Percentiles rank a stretch among this genome's conserved stretches.
These are phyloP conservation scores for Trichosurus vulpecula DNA, from an alignment of 2,797 vertebrate species.

Conservation along the genomic window DNA sequence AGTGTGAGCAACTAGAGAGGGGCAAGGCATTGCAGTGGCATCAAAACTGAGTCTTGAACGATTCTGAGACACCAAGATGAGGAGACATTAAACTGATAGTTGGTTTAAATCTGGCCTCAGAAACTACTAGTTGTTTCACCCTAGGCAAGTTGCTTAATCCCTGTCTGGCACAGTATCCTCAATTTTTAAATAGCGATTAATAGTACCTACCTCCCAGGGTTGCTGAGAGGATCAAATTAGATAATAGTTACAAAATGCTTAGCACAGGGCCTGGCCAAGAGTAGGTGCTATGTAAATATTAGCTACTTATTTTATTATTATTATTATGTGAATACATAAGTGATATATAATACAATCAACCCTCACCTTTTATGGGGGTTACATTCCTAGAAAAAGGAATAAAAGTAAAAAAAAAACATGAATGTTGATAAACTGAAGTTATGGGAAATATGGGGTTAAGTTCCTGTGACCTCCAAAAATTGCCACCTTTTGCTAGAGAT, in stretches of 20 bases:
- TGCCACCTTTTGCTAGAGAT: not conserved
- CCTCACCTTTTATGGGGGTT: not conserved
- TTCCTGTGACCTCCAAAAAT: not conserved
- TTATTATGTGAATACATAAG: not conserved
- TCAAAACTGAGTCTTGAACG: no score
- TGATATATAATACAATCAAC: not conserved
- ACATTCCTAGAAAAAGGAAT: not conserved
- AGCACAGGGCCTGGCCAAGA: not conserved
- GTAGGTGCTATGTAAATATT: not conserved
- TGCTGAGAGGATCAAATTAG: no score
- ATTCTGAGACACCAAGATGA: no score
- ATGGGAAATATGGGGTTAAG: not conserved
- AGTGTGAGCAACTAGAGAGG: not conserved
- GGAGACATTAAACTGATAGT: no score
- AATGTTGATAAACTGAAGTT: not conserved
- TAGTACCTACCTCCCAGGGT: no score
- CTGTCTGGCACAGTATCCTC: no score
- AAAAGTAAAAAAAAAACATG: not conserved
- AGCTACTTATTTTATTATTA: no score
- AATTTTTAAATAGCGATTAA: no score
- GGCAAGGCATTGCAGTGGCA: no score
- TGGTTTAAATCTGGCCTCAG: no score
- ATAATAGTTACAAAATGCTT: not conserved
- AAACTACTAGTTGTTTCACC: no score
- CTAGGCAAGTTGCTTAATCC: no score